Base-by-base conservation (phyloP, 2,888 invertebrate species). In the Hemistola chrysoprasaria region DNA sequence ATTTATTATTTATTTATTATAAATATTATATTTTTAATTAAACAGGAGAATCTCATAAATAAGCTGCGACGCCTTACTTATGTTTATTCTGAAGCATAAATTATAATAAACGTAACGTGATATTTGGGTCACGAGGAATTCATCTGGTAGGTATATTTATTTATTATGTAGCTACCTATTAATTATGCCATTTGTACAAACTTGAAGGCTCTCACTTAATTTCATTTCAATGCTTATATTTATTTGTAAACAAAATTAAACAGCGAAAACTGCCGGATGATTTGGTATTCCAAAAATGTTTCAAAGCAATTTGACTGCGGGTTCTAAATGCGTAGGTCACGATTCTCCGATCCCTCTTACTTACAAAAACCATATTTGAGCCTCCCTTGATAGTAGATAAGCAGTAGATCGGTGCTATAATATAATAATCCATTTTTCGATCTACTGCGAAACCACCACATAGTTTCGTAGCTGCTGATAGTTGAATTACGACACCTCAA, bases 381-480 rank as follows among this genome's bases (percentile, higher is more conserved):
- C 25, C 32, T 25, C n/a, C n/a, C 28, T 40, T 8, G 8, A 16
- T 16, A 24, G 45, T 36, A 40, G 36, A 36, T 40, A 36, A 40
- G 45, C 36, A 40, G 45, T 44, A 33, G 45, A 45, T 29, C 30
- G 42, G 40, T 40, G 35, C 48, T n/a, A n/a, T n/a, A 41, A 49
- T 36, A 49, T 45, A 38, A 45, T 49, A 49, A 54, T 51, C 42
- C 48, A 49, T 53, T 50, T 42, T 30, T 47, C 37, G 37, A 38
- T 40, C 41, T 40, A 41, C 36, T 26, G 29, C 31, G 40, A 48
- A 43, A 43, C 37, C 40, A 43, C 41, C 11, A 1, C 11, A 31
- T 32, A 41, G 36, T 20, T 6, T 5, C 6, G 36, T 20, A 36
- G 36, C n/a, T 23, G 1, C 7, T 11, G 26, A n/a, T n/a, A n/a